Evolutionary conservation across 2,888 invertebrate genomes (phyloP).

Genomic region (Apodemia arnacis): DNA sequence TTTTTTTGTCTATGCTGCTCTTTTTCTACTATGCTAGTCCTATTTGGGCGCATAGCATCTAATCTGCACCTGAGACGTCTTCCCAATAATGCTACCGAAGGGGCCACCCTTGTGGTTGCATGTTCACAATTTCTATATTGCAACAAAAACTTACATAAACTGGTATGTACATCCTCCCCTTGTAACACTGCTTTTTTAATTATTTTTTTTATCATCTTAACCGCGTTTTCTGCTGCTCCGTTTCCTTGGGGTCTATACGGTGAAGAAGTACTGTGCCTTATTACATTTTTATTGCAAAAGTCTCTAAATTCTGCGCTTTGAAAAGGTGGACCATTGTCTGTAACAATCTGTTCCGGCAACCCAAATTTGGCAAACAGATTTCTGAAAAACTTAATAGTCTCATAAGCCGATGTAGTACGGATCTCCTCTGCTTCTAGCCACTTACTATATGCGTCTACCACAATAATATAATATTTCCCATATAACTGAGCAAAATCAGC

Average conservation of each 20-base stretch:
- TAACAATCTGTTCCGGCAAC: conserved; percentile 59
- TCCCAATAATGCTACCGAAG: conserved; percentile 38
- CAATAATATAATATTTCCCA: conserved; percentile 62
- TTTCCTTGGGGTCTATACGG: conserved; percentile 70
- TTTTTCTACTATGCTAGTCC: not conserved
- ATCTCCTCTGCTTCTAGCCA: conserved; percentile 75
- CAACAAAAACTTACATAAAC: conserved; percentile 45
- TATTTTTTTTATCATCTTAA: conserved; percentile 63
- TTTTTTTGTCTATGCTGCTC: not conserved
- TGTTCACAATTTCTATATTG: conserved; percentile 58
- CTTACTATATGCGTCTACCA: conserved; percentile 76
- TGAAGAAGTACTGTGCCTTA: conserved; percentile 53
- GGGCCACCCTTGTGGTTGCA: conserved; percentile 47
- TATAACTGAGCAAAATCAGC: not conserved
- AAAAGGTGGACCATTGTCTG: conserved; percentile 78
- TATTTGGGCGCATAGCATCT: conserved; percentile 2
- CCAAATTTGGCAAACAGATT: conserved; percentile 70
- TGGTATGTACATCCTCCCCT: conserved; percentile 1
- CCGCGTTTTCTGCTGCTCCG: conserved; percentile 71
- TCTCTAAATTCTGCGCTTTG: conserved; percentile 45
- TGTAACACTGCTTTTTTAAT: conserved; percentile 68
- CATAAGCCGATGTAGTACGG: conserved; percentile 30
- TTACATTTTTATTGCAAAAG: conserved; percentile 60
- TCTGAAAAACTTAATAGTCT: conserved; percentile 46
- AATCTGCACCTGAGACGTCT: not conserved